Base-by-base conservation (phyloP, 2,888 invertebrate species). In the Lacanobia wlatinum region DNA sequence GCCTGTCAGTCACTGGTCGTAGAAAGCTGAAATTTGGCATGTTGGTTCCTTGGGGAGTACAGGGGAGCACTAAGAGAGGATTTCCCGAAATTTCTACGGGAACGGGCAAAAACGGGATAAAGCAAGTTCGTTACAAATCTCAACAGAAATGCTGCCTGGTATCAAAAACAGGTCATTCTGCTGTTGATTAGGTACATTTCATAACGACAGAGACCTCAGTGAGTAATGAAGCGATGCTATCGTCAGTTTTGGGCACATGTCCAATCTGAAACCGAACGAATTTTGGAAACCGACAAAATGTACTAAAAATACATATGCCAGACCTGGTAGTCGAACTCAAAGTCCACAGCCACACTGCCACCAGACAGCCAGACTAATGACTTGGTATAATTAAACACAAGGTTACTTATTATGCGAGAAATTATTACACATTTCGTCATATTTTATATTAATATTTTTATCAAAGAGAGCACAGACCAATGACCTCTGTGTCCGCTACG, bases 301-400 rank as follows among this genome's bases (percentile, higher is more conserved):
- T 40, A 48, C 6, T 68, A 63, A 60, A 56, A 64, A 70, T 64
- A 78, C 43, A 23, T 48, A 34, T 60, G 59, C 67, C 53, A 65
- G 69, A 66, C 28, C 62, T 52, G 63, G 61, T 70, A 76, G 14
- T 69, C 21, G 38, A 67, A 73, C 58, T 56, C 79, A 78, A 80
- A 78, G 83, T 80, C 80, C 83, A 56, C 60, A 52, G 34, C 38
- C 28, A 3, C 50, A n/a, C 28, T 46, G 52, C 53, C 56, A 59
- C 52, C 55, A 67, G 71, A 62, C 78, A 56, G 28, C 40, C 63
- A 64, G 59, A 83, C 69, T 79, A 80, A 80, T 73, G 80, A 80
- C 48, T 9, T 43, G 53, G 53, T 70, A 79, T 83, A 79, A 80
- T 80, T 83, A 80, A 78, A 73, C 64, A 66, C 66, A 82, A 78